Percentiles rank a stretch among this genome's conserved stretches.
phyloP scores from a whole-genome alignment of 1,140 invertebrate species.

The Periplaneta americana region DNA sequence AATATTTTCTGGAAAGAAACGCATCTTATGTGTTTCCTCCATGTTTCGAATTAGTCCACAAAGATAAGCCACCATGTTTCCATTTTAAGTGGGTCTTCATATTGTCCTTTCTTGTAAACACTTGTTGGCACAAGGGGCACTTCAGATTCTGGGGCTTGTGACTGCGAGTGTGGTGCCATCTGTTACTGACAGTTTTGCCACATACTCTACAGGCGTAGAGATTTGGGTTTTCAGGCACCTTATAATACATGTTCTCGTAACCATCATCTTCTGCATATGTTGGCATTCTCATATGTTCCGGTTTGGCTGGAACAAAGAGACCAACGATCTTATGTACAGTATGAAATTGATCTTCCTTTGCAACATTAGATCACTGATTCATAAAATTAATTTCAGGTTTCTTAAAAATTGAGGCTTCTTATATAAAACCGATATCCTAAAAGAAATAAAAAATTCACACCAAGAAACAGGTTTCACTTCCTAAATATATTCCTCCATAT shows the following conservation, averaged over 20 bases:
- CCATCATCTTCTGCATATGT: neutral
- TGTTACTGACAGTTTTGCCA: constrained; percentile 64
- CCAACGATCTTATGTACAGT: neutral
- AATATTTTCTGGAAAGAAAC: neutral
- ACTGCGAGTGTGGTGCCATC: constrained; percentile 65
- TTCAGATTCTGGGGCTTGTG: constrained; percentile 62
- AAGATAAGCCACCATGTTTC: constrained; percentile 48
- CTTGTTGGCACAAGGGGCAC: constrained; percentile 59
- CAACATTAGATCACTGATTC: neutral
- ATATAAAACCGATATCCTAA: neutral
- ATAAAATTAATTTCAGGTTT: neutral
- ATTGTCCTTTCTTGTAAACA: constrained; percentile 63
- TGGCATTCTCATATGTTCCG: neutral
- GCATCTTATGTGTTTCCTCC: neutral
- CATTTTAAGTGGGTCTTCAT: constrained; percentile 62
- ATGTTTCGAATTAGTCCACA: neutral
- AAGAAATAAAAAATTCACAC: neutral
- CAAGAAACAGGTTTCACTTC: neutral
- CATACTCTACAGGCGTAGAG: constrained; percentile 51
- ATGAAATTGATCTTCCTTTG: neutral
- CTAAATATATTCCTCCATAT: neutral
- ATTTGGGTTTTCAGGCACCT: constrained; percentile 14
- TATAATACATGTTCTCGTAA: constrained; percentile 11
- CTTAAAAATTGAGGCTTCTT: neutral
- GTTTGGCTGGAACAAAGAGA: constrained; percentile 4